phyloP scores from a whole-genome alignment of 2,888 invertebrate genomes.

The Leucania comma region DNA sequence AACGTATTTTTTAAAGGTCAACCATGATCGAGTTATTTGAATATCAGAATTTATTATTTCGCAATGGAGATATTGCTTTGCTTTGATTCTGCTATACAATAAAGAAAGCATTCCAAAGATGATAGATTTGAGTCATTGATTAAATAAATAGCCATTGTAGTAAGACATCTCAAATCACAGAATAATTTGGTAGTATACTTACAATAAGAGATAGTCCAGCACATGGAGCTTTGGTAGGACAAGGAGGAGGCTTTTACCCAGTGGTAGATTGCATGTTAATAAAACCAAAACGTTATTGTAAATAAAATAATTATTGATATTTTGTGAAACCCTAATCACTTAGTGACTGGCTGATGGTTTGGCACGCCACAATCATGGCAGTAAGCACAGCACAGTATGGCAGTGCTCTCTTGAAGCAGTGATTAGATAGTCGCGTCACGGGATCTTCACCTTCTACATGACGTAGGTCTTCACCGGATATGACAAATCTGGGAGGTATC shows the following conservation, averaged over 20 bases:
- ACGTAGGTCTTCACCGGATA: too few relatives aligned
- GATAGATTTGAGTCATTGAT: conserved; percentile 24
- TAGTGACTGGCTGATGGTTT: neutral
- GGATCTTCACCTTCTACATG: too few relatives aligned
- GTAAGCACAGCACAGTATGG: too few relatives aligned
- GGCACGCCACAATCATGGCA: neutral
- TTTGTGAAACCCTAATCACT: neutral
- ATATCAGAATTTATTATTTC: conserved; percentile 42
- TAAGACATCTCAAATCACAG: neutral
- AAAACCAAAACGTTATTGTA: too few relatives aligned
- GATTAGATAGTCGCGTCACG: too few relatives aligned
- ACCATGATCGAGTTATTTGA: conserved; percentile 34
- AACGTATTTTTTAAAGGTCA: conserved; percentile 50
- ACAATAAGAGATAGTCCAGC: too few relatives aligned
- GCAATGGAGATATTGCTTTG: conserved; percentile 32
- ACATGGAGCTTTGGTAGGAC: too few relatives aligned
- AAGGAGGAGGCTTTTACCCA: neutral
- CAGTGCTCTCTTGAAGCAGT: too few relatives aligned
- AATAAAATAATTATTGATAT: too few relatives aligned
- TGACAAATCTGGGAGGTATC: too few relatives aligned
- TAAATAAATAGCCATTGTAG: conserved; percentile 1
- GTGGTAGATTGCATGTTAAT: neutral
- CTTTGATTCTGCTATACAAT: conserved; percentile 32
- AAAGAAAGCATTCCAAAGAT: conserved; percentile 21
- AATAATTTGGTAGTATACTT: neutral